A percentile compares a stretch with the other conserved stretches of the same genome.
phyloP scores from a whole-genome alignment of 2,888 invertebrate genomes.

The Hyposoter didymator region DNA sequence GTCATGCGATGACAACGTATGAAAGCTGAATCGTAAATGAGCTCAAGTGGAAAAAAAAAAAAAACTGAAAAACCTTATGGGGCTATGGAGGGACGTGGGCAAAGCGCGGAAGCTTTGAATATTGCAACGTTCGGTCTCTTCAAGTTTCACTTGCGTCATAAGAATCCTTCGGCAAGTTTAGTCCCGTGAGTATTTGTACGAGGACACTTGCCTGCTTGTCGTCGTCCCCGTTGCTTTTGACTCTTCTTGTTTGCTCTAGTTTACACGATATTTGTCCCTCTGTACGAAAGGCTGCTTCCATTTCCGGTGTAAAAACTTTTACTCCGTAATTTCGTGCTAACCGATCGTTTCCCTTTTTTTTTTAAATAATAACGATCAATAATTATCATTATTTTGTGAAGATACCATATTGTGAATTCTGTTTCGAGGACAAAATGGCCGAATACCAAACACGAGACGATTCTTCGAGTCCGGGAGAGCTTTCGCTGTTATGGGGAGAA shows the following conservation, averaged over 20 bases:
- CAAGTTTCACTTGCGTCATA: constrained; percentile 5
- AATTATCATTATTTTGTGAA: neutral
- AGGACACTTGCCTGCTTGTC: neutral
- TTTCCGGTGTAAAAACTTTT: neutral
- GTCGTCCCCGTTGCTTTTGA: neutral
- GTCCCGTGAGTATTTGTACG: neutral
- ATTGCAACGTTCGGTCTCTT: neutral
- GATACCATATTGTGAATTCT: neutral
- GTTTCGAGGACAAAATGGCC: neutral
- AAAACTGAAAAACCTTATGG: neutral
- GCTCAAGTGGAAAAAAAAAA: neutral
- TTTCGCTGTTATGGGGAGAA: neutral
- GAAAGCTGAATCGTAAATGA: neutral
- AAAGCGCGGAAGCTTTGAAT: neutral
- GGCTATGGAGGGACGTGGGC: neutral
- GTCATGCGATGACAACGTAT: neutral
- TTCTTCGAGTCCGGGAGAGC: neutral
- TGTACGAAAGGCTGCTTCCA: neutral
- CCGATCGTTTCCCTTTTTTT: neutral
- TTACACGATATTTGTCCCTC: neutral
- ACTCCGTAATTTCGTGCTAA: neutral
- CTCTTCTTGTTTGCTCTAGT: neutral
- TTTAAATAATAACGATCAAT: neutral
- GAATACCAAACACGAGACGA: constrained; percentile 11
- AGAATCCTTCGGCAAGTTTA: neutral